phyloP scores from a whole-genome alignment of 1,140 invertebrate species.

The Meteorus sp. region DNA sequence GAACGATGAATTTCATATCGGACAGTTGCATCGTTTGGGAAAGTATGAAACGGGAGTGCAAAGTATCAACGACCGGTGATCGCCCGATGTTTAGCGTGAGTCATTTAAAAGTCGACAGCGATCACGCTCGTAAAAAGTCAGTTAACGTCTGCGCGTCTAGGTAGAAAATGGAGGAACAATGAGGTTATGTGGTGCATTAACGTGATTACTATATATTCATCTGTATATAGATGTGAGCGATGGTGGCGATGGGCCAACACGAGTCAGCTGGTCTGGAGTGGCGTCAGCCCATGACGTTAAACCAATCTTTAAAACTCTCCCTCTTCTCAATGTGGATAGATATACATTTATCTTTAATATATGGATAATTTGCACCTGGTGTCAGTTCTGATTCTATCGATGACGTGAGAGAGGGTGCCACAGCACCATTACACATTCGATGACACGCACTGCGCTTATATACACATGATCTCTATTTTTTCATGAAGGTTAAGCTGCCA shows the following conservation, averaged over 20 bases:
- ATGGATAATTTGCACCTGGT: slow-evolving; percentile 60
- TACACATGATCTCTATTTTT: slow-evolving; percentile 7
- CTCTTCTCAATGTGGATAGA: not conserved
- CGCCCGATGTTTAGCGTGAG: slow-evolving; percentile 18
- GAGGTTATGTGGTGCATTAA: slow-evolving; percentile 53
- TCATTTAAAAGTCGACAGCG: slow-evolving; percentile 26
- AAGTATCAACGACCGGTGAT: too few species aligned
- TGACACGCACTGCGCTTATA: slow-evolving; percentile 27
- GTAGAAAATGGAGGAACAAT: slow-evolving; percentile 4
- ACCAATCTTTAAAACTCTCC: slow-evolving; percentile 7
- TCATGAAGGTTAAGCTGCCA: slow-evolving; percentile 31
- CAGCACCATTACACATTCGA: too few species aligned
- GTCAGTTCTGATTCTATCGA: slow-evolving; percentile 52
- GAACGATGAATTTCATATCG: too few species aligned
- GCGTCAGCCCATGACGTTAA: slow-evolving; percentile 13
- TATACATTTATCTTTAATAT: too few species aligned
- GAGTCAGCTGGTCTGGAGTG: slow-evolving; percentile 16
- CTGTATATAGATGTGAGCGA: not conserved
- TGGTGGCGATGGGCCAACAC: slow-evolving; percentile 4
- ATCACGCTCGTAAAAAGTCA: slow-evolving; percentile 21
- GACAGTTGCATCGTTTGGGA: too few species aligned
- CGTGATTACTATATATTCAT: slow-evolving; percentile 53
- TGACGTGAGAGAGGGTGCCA: slow-evolving; percentile 1
- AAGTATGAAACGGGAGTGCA: too few species aligned
- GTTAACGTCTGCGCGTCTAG: slow-evolving; percentile 10